Percentiles rank a stretch among this genome's conserved stretches.
These are phyloP conservation scores for Magallana angulata DNA, from an alignment of 1,140 invertebrate genomes.

Conservation along the genomic window DNA sequence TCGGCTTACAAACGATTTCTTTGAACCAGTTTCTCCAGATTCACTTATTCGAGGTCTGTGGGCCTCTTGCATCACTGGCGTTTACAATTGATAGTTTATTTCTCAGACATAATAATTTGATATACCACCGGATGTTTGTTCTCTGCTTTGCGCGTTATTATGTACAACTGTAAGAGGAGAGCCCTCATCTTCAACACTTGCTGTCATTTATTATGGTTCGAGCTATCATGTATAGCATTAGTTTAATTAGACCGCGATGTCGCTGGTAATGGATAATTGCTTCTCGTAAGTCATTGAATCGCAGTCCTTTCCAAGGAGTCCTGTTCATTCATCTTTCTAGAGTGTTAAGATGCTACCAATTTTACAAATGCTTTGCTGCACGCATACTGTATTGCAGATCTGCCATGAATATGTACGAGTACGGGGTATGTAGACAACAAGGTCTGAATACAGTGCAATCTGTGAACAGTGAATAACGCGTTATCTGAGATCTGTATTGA, in stretches of 20 bases:
- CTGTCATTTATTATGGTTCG: neutral
- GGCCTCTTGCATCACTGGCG: neutral
- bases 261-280: neutral
- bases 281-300: neutral
- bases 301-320: neutral
- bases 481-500: too few relatives aligned
- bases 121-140: too few relatives aligned
- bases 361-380: too few relatives aligned
- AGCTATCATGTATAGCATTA: neutral
- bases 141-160: too few relatives aligned
- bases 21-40: neutral
- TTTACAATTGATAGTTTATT: too few relatives aligned
- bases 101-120: too few relatives aligned
- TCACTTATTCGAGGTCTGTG: neutral
- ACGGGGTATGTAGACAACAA: too few relatives aligned
- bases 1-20: neutral
- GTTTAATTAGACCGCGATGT: constrained; percentile 17
- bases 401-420: too few relatives aligned
- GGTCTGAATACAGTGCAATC: too few relatives aligned
- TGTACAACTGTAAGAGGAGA: neutral
- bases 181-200: neutral
- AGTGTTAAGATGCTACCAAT: too few relatives aligned
- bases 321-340: neutral
- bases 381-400: too few relatives aligned
- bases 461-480: too few relatives aligned